A percentile compares a stretch with the other conserved stretches of the same genome.
These are phyloP conservation scores for Bettongia penicillata DNA, from an alignment of 2,113 vertebrate species.

Conservation along the genomic window DNA sequence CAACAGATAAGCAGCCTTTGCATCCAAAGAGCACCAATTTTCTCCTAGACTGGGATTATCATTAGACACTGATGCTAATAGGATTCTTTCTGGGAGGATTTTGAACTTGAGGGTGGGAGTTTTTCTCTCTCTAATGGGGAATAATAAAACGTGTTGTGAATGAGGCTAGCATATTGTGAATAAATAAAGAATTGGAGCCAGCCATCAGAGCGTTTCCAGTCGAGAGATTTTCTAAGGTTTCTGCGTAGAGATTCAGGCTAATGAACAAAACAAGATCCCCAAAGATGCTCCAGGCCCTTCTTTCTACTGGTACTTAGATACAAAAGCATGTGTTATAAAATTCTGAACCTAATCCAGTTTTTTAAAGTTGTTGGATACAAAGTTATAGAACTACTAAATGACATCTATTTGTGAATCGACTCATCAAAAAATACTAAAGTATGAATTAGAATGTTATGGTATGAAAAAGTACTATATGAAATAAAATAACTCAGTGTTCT, in stretches of 20 bases:
- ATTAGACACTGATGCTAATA: neutral
- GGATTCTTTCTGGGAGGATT: neutral
- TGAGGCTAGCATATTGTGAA: neutral
- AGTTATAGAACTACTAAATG: slow-evolving; percentile 17
- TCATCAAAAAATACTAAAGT: slow-evolving; percentile 21
- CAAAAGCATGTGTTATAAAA: slow-evolving; percentile 16
- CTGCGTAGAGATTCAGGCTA: neutral
- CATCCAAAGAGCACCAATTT: neutral
- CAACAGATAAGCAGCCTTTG: neutral
- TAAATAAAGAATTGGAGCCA: neutral
- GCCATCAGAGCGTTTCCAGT: neutral
- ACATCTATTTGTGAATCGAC: slow-evolving; percentile 12
- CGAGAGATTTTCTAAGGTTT: neutral
- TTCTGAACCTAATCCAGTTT: slow-evolving; percentile 39
- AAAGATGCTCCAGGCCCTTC: neutral
- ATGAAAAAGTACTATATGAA: neutral
- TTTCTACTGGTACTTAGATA: neutral
- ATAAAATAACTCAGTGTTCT: neutral
- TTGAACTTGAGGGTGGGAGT: neutral
- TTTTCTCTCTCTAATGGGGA: neutral
- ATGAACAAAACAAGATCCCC: neutral
- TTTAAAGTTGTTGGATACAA: slow-evolving; percentile 15
- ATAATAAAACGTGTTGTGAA: neutral
- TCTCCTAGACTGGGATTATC: neutral
- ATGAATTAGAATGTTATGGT: neutral